Evolutionary conservation across 1,140 invertebrate species (phyloP).

Genomic region (Eufriesea mexicana): DNA sequence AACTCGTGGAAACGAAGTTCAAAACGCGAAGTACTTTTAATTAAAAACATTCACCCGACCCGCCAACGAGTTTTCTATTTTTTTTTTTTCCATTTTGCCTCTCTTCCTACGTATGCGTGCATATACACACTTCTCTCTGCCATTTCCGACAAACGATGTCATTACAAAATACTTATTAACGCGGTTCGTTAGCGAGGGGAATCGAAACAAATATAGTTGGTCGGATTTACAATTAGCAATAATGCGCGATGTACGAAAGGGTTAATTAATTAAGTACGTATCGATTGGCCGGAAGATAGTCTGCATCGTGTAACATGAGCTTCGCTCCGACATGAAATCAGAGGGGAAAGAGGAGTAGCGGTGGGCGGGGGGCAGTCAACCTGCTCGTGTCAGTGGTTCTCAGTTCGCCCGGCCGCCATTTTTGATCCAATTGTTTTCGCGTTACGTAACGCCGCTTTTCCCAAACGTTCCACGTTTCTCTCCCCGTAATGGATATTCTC

Average conservation of each 20-base stretch:
- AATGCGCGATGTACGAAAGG: slow-evolving; percentile 45
- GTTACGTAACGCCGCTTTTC: not conserved
- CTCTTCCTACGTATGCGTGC: not conserved
- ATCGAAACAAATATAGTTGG: slow-evolving; percentile 17
- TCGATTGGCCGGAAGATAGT: slow-evolving; percentile 65
- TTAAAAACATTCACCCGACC: slow-evolving; percentile 18
- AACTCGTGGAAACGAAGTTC: not conserved
- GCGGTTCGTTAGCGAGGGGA: not conserved
- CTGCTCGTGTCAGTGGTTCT: slow-evolving; percentile 69
- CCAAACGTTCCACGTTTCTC: too few species aligned
- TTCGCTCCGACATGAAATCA: slow-evolving; percentile 54
- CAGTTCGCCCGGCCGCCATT: slow-evolving; percentile 17
- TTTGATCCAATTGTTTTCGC: not conserved
- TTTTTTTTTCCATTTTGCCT: not conserved
- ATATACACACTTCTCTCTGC: not conserved
- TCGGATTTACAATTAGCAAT: slow-evolving; percentile 57
- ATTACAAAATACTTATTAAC: slow-evolving; percentile 14
- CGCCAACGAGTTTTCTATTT: not conserved
- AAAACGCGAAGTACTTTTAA: slow-evolving; percentile 14
- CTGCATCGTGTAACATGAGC: slow-evolving; percentile 67
- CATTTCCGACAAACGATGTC: not conserved
- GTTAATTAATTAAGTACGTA: slow-evolving; percentile 72
- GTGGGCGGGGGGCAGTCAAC: slow-evolving; percentile 66
- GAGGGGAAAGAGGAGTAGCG: slow-evolving; percentile 37
- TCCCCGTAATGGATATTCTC: too few species aligned